These are phyloP conservation scores for Lochmaea crataegi DNA, from an alignment of 2,888 invertebrate genomes.

Conservation along the genomic window DNA sequence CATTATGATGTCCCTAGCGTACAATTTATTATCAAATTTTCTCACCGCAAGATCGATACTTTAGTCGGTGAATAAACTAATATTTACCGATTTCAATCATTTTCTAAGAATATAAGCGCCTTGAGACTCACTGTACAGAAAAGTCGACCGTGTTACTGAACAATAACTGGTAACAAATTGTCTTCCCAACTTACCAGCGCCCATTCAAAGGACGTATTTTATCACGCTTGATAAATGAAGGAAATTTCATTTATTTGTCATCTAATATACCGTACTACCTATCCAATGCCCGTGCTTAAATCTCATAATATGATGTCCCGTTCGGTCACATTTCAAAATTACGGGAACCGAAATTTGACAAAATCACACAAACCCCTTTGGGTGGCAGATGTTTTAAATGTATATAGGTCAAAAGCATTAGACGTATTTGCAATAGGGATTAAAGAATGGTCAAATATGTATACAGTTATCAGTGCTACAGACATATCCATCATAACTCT, in stretches of 20 bases:
- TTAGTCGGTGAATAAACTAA: background rate
- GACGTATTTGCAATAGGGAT: conserved; percentile 59
- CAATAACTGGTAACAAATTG: conserved; percentile 21
- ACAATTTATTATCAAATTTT: background rate
- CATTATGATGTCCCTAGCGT: background rate
- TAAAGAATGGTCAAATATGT: conserved; percentile 57
- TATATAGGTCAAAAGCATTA: conserved; percentile 59
- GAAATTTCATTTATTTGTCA: conserved; percentile 34
- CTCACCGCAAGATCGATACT: background rate
- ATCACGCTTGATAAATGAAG: conserved; percentile 41
- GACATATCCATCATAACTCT: conserved; percentile 63
- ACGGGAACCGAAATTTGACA: conserved; percentile 47
- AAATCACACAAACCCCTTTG: conserved; percentile 53
- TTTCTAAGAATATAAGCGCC: conserved; percentile 5
- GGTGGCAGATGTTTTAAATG: conserved; percentile 52
- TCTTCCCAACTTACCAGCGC: conserved; percentile 16
- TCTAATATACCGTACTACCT: conserved; percentile 45
- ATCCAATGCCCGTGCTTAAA: conserved; percentile 26
- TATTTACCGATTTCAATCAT: background rate
- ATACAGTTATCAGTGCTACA: conserved; percentile 60
- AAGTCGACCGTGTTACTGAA: conserved; percentile 9
- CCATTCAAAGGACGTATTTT: conserved; percentile 17
- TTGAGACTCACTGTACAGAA: conserved; percentile 14
- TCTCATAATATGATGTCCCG: conserved; percentile 39
- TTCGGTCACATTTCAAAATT: conserved; percentile 44